These are phyloP conservation scores for Lepidurus arcticus DNA, from an alignment of 1,140 invertebrate species.

Conservation along the genomic window DNA sequence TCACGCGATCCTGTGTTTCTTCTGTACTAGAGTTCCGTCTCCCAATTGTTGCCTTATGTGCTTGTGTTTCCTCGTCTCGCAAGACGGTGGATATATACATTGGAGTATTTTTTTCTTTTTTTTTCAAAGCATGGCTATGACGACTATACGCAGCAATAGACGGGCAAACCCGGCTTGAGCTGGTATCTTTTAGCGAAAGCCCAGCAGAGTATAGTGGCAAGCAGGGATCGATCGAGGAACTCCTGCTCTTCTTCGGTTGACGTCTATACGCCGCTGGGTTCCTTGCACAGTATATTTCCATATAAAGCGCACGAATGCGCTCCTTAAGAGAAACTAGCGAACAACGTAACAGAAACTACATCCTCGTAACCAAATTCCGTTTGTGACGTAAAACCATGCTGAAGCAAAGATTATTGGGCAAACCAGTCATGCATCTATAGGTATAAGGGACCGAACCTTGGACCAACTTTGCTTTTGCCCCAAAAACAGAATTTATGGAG, in stretches of 20 bases:
- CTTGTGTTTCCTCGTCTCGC: too few species aligned
- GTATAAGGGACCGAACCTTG: not conserved
- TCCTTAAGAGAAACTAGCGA: conserved; percentile 2
- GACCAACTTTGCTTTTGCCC: not conserved
- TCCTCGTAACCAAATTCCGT: not conserved
- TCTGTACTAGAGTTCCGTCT: too few species aligned
- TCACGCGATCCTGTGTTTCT: too few species aligned
- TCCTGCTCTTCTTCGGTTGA: not conserved
- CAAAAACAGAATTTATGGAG: not conserved
- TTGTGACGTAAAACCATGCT: not conserved
- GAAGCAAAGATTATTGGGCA: not conserved
- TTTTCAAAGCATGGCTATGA: not conserved
- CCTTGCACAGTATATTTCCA: conserved; percentile 1
- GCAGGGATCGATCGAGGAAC: conserved; percentile 18
- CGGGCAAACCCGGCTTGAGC: not conserved
- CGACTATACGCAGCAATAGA: not conserved
- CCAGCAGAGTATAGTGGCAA: conserved; percentile 5
- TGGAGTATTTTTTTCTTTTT: not conserved
- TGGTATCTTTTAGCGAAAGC: not conserved
- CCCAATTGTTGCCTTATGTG: too few species aligned
- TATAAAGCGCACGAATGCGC: conserved; percentile 6
- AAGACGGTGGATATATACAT: too few species aligned
- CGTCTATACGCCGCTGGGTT: not conserved
- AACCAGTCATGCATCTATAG: not conserved
- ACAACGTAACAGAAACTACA: conserved; percentile 6